Evolutionary conservation across 2,888 invertebrate genomes (phyloP).

Genomic region (Dendrolimus houi): DNA sequence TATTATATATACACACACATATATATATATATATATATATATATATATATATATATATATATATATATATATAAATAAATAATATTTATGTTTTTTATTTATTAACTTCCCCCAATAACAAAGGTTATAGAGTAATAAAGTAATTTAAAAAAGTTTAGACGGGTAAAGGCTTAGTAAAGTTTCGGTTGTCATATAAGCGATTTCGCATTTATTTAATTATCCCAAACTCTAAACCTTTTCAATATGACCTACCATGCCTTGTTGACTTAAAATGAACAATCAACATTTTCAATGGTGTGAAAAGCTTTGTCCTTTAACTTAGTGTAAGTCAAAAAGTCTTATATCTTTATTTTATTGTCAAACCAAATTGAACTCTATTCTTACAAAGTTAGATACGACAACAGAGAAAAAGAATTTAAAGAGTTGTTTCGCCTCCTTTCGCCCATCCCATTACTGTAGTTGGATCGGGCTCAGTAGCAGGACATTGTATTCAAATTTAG

Average conservation of each 20-base stretch:
- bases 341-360: slow-evolving; percentile 2
- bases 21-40: too few relatives aligned
- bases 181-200: too few relatives aligned
- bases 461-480: slow-evolving; percentile 58
- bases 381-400: slow-evolving; percentile 6
- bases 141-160: too few relatives aligned
- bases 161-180: too few relatives aligned
- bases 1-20: too few relatives aligned
- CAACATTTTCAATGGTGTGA: slow-evolving; percentile 44
- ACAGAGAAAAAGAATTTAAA: slow-evolving; percentile 20
- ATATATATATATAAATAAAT: too few relatives aligned
- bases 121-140: too few relatives aligned
- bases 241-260: slow-evolving; percentile 17
- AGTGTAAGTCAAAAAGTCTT: slow-evolving; percentile 5
- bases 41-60: too few relatives aligned
- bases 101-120: too few relatives aligned
- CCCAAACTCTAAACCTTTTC: slow-evolving; percentile 2
- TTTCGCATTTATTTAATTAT: neutral
- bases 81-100: too few relatives aligned
- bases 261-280: slow-evolving; percentile 40
- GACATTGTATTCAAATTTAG: slow-evolving; percentile 71
- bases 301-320: slow-evolving; percentile 25
- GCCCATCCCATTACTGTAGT: slow-evolving; percentile 55
- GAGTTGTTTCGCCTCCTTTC: slow-evolving; percentile 10
- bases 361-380: slow-evolving; percentile 6